Evolutionary conservation across 2,113 vertebrate species (phyloP), one percentile per base, ranked within the genome.

Genomic region (Verasper variegatus): DNA sequence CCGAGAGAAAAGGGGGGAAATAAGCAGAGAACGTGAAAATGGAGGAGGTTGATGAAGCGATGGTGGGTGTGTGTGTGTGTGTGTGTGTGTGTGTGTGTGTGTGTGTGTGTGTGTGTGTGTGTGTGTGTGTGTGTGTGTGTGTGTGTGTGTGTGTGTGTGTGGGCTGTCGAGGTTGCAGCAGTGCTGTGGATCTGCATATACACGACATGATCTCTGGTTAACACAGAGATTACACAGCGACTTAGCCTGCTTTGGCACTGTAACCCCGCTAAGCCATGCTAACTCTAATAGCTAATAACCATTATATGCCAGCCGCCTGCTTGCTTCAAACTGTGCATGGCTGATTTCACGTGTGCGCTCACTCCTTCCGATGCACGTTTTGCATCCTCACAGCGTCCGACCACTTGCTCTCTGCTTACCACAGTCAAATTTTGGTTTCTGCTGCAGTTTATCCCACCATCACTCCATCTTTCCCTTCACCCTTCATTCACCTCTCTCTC

Each of bases 151-250:
- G 31, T 54, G 56, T 26, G 56, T 26, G 56, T 17, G 56, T 27
- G n/a, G 56, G 20, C 12, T 57, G 64, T 47, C 1, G 63, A 14
- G 59, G 55, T 23, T 54, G n/a, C 24, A 13, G 68, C 20, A 3
- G 2, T 61, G 60, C 0, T 4, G 75, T 27, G 80, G 71, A 89
- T 88, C 76, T 88, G 77, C 76, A 85, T 84, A 62, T 66, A 81
- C 74, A 69, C 47, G 78, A 68, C 80, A 59, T 80, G 82, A 92
- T 92, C 81, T 74, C 62, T 69, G 78, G 86, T 88, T 89, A 90
- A 88, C 86, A 85, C 59, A 27, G 71, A 85, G 82, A 89, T 92
- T 85, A 90, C 81, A 79, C 72, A 72, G 68, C 9, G 76, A 82
- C 51, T 89, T 89, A 88, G 78, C 81, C 81, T 47, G 81, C 75